These are phyloP conservation scores for Sylvilagus floridanus DNA, from an alignment of 2,797 vertebrate species.

Conservation along the genomic window DNA sequence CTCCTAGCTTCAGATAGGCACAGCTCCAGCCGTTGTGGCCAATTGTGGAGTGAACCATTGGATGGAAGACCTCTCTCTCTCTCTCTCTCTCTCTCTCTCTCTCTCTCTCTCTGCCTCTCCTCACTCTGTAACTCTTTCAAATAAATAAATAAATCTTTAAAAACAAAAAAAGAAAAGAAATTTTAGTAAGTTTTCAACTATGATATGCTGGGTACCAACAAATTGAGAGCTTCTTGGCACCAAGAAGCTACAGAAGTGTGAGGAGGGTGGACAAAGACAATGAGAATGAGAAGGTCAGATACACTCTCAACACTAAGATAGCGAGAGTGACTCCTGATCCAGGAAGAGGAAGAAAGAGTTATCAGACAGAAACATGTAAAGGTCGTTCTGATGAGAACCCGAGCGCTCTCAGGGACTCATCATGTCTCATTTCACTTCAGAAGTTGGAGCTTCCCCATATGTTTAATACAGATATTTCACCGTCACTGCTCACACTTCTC, in stretches of 20 bases:
- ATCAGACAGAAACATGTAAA: not conserved
- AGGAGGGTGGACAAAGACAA: not conserved
- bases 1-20: too few relatives aligned
- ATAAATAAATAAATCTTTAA: too few relatives aligned
- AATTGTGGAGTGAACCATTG: too few relatives aligned
- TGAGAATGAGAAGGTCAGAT: not conserved
- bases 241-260: not conserved
- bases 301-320: not conserved
- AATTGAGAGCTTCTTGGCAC: not conserved
- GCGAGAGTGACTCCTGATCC: not conserved
- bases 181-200: not conserved
- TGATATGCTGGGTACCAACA: not conserved
- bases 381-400: not conserved
- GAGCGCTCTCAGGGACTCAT: conserved; percentile 9
- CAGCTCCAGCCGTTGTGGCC: too few relatives aligned
- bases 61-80: too few relatives aligned
- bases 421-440: conserved; percentile 54
- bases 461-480: not conserved
- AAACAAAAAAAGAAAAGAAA: too few relatives aligned
- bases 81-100: too few relatives aligned
- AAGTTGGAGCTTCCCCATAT: not conserved
- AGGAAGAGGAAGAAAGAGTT: conserved; percentile 2
- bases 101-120: too few relatives aligned
- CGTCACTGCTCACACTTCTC: not conserved
- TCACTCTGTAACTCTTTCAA: too few relatives aligned